Percentiles rank a stretch among this genome's conserved stretches.
Evolutionary conservation across 2,797 vertebrate species (phyloP).

Genomic region (Zonotrichia albicollis): DNA sequence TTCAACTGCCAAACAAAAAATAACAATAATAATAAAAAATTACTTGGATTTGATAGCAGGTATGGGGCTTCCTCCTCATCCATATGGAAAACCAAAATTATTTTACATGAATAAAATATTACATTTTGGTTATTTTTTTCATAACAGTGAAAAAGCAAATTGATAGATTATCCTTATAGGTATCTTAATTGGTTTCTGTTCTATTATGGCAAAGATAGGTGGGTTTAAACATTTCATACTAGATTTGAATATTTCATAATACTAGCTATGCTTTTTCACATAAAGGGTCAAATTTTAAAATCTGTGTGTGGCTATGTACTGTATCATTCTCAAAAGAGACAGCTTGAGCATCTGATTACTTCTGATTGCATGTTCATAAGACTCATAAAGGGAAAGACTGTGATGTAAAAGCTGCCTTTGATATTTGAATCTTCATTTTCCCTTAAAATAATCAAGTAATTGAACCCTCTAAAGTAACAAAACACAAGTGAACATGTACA

Average conservation of each 20-base stretch:
- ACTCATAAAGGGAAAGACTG: not conserved
- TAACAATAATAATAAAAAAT: conserved; percentile 49
- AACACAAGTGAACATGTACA: not conserved
- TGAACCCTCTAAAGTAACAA: not conserved
- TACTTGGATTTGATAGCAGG: not conserved
- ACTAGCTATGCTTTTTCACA: not conserved
- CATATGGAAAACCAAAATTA: not conserved
- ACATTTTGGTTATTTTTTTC: not conserved
- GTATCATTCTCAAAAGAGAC: not conserved
- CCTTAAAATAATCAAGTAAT: not conserved
- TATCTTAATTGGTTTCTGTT: not conserved
- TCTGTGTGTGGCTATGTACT: not conserved
- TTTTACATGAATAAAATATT: not conserved
- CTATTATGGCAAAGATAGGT: not conserved
- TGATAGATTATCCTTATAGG: not conserved
- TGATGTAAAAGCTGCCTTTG: not conserved
- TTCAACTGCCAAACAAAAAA: conserved; percentile 29
- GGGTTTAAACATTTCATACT: not conserved
- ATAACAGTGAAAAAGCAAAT: not conserved
- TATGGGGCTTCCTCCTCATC: not conserved
- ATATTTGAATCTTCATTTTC: not conserved
- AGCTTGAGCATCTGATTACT: not conserved
- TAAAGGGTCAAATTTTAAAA: not conserved
- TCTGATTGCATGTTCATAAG: not conserved
- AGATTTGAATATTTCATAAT: not conserved